phyloP scores from a whole-genome alignment of 1,140 invertebrate genomes.

The Chelonus insularis region DNA sequence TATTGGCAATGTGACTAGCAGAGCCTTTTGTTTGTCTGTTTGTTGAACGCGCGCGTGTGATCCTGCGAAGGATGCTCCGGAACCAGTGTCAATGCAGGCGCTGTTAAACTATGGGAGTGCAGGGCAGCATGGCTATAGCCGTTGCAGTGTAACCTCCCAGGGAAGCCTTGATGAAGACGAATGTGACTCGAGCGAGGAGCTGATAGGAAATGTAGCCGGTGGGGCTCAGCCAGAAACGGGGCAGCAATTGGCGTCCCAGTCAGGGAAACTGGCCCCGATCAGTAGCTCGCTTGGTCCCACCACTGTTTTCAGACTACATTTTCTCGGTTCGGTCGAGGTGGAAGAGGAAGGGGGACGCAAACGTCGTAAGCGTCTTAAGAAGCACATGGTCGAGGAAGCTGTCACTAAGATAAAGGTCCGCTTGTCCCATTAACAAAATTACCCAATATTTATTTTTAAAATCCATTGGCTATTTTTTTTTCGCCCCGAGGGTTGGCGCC shows the following conservation, averaged over 20 bases:
- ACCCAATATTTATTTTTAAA: background rate
- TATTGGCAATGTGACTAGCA: constrained; percentile 54
- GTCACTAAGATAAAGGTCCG: constrained; percentile 95
- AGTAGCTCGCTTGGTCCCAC: constrained; percentile 50
- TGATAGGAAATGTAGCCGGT: constrained; percentile 55
- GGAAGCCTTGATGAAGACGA: constrained; percentile 58
- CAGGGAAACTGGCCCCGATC: constrained; percentile 52
- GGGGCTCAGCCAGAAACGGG: constrained; percentile 53
- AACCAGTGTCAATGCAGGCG: constrained; percentile 51
- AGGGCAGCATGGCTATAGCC: constrained; percentile 51
- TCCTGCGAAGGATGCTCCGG: constrained; percentile 44
- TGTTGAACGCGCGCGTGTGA: constrained; percentile 51
- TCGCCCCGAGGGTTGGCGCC: too few species aligned
- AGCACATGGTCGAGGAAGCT: constrained; percentile 94
- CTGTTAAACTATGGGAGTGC: constrained; percentile 54
- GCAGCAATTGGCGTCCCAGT: constrained; percentile 43
- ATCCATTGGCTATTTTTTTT: background rate
- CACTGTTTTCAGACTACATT: constrained; percentile 78
- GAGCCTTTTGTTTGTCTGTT: constrained; percentile 57
- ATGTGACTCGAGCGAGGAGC: constrained; percentile 59
- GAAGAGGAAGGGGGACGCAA: constrained; percentile 75
- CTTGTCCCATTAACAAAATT: constrained; percentile 30
- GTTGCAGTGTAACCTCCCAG: constrained; percentile 55
- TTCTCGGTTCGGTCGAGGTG: constrained; percentile 83
- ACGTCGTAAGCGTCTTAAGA: constrained; percentile 77